Base-by-base conservation (phyloP, 2,888 invertebrate genomes). In the Thereva nobilitata region DNA sequence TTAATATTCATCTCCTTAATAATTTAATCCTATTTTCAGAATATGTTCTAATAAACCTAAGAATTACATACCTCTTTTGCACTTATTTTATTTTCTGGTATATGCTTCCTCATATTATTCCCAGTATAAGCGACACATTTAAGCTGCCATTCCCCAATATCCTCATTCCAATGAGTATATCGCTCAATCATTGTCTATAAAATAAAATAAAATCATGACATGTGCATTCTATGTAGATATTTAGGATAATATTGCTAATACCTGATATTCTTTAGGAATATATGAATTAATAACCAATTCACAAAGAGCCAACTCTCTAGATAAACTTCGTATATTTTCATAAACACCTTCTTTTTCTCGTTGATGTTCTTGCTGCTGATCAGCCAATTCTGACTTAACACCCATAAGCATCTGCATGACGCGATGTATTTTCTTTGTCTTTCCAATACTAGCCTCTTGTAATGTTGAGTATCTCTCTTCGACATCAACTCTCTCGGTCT, bases 111-210 rank as follows among this genome's bases (percentile, higher is more conserved):
- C 95, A 98, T 97, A 78, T 99, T 99, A 83, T 99, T 99, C 0
- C 98, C 98, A 5, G 97, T 96, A 81, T 99, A 99, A 0, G 98
- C 98, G 5, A 99, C 96, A 80, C 97, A 97, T 79, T 92, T 91
- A 53, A 99, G 86, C 79, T 98, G 97, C 93, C 97, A 99, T 81
- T 99, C 98, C 41, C 97, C 97, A 41, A 97, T 93, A 76, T 98
- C 97, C 80, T 97, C 97, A 82, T 97, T 98, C 96, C 97, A 99
- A 76, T 93, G 90, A 50, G 96, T 91, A 77, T 96, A 93, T 74
- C 90, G 86, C 76, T 95, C 94, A 70, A 97, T 92, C 82, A 93
- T 86, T 56, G 90, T 90, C 90, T 93, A 77, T 1, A 76, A 76
- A 70, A 23, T 56, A 44, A 52, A 8, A 64, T 23, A 47, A 38